Evolutionary conservation across 2,888 invertebrate species (phyloP).

Genomic region (Hololepta plana): DNA sequence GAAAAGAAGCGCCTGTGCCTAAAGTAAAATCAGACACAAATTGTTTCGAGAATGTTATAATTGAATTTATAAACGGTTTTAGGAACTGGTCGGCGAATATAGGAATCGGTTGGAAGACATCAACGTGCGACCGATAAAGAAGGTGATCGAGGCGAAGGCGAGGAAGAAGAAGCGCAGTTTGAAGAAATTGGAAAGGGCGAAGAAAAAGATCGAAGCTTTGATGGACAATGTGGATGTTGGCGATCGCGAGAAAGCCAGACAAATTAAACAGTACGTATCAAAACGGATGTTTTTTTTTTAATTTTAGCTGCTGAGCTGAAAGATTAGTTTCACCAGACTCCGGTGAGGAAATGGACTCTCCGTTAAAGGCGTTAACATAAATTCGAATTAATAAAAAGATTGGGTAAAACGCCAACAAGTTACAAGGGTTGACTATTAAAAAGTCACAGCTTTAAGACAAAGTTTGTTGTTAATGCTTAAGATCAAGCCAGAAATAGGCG

Average conservation of each 20-base stretch:
- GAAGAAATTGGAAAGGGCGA: slow-evolving; percentile 76
- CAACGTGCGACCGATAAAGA: slow-evolving; percentile 91
- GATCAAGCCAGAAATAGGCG: no score
- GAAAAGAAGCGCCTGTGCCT: slow-evolving; percentile 65
- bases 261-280: slow-evolving; percentile 67
- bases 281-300: not conserved
- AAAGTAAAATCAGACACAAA: slow-evolving; percentile 33
- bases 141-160: slow-evolving; percentile 94
- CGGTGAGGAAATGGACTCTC: no score
- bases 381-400: no score
- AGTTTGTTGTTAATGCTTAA: no score
- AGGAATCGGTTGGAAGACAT: slow-evolving; percentile 67
- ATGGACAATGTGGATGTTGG: slow-evolving; percentile 79
- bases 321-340: no score
- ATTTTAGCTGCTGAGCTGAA: not conserved
- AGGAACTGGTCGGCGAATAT: slow-evolving; percentile 59
- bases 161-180: slow-evolving; percentile 86
- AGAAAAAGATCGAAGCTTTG: slow-evolving; percentile 89
- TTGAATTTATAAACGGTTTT: slow-evolving; percentile 2
- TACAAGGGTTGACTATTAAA: no score
- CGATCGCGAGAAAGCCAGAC: slow-evolving; percentile 83
- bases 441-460: no score
- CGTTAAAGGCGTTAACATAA: no score
- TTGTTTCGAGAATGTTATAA: not conserved
- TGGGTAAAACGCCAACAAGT: no score